Evolutionary conservation across 1,140 invertebrate species (phyloP), one percentile per base, ranked within the genome.

Genomic region (Delia radicum): DNA sequence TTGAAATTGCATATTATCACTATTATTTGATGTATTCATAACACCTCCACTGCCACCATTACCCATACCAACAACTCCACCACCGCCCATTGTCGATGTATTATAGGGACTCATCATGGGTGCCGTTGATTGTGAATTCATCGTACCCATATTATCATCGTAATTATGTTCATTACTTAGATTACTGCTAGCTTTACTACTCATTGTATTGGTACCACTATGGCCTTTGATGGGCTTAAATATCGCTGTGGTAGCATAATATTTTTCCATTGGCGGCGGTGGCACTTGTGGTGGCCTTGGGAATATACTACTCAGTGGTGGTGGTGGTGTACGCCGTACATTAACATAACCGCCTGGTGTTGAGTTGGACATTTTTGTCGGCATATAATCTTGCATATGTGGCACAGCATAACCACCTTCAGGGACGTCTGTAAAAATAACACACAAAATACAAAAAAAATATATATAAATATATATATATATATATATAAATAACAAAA

Each of bases 221-320:
- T 71, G 42, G 21, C 75, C 73, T 76, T 85, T 85, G 76, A 85
- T 80, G 75, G 83, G 83, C 81, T 86, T 86, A 75, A 84, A 86
- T 77, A 86, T 86, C 77, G 85, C 82, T 31, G 85, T 90, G 73
- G 91, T 90, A 67, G 92, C 91, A 84, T 94, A 94, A 83, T 94
- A 93, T 77, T 92, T 91, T 83, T 94, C 92, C 74, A 92, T 91
- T 29, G 92, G 92, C 37, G 91, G 92, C 55, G 92, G 91, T 74
- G 91, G 90, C 73, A 85, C 84, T 8, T 82, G 82, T 13, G 91
- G 90, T 71, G 91, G 90, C 86, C 90, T 89, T 77, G 91, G 88
- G 80, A 91, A 88, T 82, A 91, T 90, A 81, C 90, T 90, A 81
- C 91, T 88, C 77, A 89, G 81, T 72, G 83, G 83, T 71, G 89